Percentiles rank a stretch among this genome's conserved stretches.
Evolutionary conservation across 2,797 vertebrate species (phyloP).

Genomic region (Pseudomugil tenellus): DNA sequence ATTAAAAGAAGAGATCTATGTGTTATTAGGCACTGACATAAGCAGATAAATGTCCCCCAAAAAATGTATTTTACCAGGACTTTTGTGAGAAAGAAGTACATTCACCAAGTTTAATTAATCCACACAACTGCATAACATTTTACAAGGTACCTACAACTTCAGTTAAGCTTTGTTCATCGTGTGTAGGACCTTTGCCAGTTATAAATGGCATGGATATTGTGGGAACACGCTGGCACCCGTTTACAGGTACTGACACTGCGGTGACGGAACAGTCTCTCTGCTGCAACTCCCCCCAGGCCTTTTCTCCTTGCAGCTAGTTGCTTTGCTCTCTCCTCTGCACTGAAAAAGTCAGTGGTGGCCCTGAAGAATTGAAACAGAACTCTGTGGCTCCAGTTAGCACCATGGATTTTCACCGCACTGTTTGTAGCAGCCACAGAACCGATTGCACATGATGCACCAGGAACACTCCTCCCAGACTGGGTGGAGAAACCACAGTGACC

Average conservation of each 20-base stretch:
- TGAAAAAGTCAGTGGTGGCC: conserved; percentile 85
- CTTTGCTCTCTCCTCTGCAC: conserved; percentile 82
- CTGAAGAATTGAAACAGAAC: conserved; percentile 86
- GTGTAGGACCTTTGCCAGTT: conserved; percentile 89
- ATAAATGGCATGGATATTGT: conserved; percentile 87
- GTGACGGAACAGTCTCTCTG: conserved; percentile 74
- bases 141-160: conserved; percentile 15
- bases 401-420: conserved; percentile 15
- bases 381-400: conserved; percentile 83
- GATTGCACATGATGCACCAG: conserved; percentile 8
- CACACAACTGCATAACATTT: not conserved
- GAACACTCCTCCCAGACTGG: conserved; percentile 36
- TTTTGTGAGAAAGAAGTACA: conserved; percentile 1
- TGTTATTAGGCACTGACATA: not conserved
- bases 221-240: conserved; percentile 81
- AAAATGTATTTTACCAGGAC: not conserved
- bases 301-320: conserved; percentile 77
- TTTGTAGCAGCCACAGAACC: not conserved
- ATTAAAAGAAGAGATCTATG: not conserved
- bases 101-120: not conserved
- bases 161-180: conserved; percentile 71
- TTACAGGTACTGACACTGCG: conserved; percentile 85
- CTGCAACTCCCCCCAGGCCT: conserved; percentile 69
- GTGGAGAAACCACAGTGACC: conserved; percentile 86
- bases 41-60: not conserved